Percentiles rank a stretch among this genome's conserved stretches.
Conservation (phyloP, 2,888 invertebrate genomes). For the Aphidoletes aphidimyza region DNA sequence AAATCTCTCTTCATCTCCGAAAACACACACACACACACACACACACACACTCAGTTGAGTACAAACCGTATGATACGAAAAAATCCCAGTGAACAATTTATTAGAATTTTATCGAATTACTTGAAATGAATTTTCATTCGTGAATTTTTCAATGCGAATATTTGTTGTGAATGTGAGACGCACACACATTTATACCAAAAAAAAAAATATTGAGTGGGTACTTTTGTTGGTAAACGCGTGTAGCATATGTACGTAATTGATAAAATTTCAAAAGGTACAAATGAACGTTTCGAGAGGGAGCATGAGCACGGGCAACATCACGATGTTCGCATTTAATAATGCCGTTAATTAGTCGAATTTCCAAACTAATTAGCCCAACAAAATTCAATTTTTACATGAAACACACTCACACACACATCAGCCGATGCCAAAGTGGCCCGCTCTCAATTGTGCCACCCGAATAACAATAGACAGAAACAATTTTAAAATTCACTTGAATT, state of each 20-base stretch:
- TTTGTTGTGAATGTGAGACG: background rate
- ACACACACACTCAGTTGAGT: no score
- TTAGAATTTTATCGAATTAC: background rate
- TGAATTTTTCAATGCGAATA: background rate
- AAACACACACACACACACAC: no score
- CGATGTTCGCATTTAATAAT: constrained; percentile 39
- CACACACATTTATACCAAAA: background rate
- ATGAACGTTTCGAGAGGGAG: background rate
- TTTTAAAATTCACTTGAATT: constrained; percentile 1
- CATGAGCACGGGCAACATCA: background rate
- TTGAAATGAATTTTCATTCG: background rate
- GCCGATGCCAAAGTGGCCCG: background rate
- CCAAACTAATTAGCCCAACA: constrained; percentile 29
- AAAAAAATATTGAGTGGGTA: background rate
- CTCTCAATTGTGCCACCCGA: background rate
- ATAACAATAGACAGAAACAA: background rate
- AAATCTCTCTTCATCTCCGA: no score
- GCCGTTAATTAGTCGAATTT: constrained; percentile 46
- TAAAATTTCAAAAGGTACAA: constrained; percentile 31
- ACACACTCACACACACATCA: no score
- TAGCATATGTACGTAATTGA: constrained; percentile 28
- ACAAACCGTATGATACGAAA: no score
- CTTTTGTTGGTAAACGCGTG: background rate
- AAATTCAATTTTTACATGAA: constrained; percentile 47
- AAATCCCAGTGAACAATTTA: background rate